A percentile compares a stretch with the other conserved stretches of the same genome.
Evolutionary conservation across 2,888 invertebrate genomes (phyloP).

Genomic region (Mimumesa dahlbomi): DNA sequence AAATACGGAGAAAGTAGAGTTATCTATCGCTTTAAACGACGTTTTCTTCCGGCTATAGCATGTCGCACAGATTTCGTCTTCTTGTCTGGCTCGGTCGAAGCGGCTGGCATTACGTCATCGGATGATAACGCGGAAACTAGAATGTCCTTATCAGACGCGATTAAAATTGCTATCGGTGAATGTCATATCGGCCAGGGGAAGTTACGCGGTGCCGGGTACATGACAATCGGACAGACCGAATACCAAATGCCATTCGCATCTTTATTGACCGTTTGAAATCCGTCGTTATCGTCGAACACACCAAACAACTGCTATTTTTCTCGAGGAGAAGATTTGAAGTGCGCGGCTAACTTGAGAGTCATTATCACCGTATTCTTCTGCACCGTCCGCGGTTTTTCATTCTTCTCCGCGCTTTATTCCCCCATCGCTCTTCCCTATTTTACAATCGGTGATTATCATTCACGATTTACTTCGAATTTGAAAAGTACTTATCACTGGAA

Average conservation of each 20-base stretch:
- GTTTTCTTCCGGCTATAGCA: conserved; percentile 23
- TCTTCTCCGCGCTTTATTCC: too few species aligned
- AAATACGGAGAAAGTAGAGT: conserved; percentile 37
- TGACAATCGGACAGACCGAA: too few species aligned
- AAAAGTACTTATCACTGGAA: too few species aligned
- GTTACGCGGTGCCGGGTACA: too few species aligned
- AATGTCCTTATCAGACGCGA: conserved; percentile 10
- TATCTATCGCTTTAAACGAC: conserved; percentile 3
- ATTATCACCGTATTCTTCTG: too few species aligned
- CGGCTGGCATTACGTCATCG: not conserved
- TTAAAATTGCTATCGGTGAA: conserved; percentile 9
- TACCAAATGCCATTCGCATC: conserved; percentile 8
- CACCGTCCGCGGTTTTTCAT: too few species aligned
- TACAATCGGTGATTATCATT: too few species aligned
- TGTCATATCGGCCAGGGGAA: not conserved
- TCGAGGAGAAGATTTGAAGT: not conserved
- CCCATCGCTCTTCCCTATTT: too few species aligned
- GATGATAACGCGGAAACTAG: conserved; percentile 5
- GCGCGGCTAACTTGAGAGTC: too few species aligned
- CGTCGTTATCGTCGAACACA: not conserved
- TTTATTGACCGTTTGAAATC: conserved; percentile 18
- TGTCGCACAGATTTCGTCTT: not conserved
- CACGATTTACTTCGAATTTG: too few species aligned
- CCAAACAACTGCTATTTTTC: not conserved
- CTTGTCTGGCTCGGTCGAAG: not conserved